Base-by-base conservation (phyloP, 1,140 invertebrate genomes). In the Stegodyphus mimosarum region DNA sequence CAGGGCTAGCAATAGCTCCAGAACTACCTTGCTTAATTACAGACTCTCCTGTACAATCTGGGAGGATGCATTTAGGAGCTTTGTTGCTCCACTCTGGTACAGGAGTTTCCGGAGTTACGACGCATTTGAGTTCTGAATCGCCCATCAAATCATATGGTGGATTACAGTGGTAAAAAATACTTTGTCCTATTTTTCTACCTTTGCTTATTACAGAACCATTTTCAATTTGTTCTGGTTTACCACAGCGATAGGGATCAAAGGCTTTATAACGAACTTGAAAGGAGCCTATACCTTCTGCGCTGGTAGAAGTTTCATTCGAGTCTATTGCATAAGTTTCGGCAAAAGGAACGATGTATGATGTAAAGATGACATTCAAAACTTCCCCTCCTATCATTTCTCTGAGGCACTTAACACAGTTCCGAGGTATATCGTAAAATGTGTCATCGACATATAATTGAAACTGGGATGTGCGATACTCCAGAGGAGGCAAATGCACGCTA, bases 341-440 rank as follows among this genome's bases (percentile, higher is more conserved):
- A 13, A 53, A 79, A 13, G 64, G 64, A 15, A 17, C 49, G 7
- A 79, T 71, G 11, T 50, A 69, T 15, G 87, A 78, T 5, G 79
- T 63, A 72, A 87, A 87, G 17, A 74, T 60, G 13, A 88, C 87
- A 52, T 70, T 84, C 17, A 88, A 10, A 9, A 75, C 66, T 52
- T 76, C 63, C 11, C 86, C 87, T 52, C 52, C 85, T 5, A 88
- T 60, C 60, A 87, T 74, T 53, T 87, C 78, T 10, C 73, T 76
- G 15, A 84, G 74, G 73, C 87, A 88, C 71, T 87, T 55, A 18
- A 88, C 83, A 67, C 87, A 88, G 67, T 87, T 85, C 10, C 81
- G 75, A 33, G 77, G 83, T 18, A 87, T 72, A 49, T 88, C 72
- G 11, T 74, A 84, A 15, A 71, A 53, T 15, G 67, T 50, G 9